Evolutionary conservation across 1,140 invertebrate species (phyloP), one percentile per base, ranked within the genome.

Genomic region (Drosophila busckii): DNA sequence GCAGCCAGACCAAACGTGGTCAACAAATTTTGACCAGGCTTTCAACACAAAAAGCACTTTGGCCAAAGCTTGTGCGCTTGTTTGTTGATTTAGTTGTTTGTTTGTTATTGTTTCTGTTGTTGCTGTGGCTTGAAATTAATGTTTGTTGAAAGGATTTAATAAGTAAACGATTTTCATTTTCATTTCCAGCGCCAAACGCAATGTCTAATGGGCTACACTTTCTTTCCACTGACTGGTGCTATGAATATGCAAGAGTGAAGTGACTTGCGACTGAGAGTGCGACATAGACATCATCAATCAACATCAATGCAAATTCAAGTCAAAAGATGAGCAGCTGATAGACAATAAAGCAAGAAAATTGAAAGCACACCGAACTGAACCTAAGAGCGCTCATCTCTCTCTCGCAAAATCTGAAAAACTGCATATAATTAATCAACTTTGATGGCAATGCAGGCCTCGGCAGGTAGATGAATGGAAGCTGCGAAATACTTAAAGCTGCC

Each of bases 61-160:
- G 60, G 48, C 35, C 10, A 35, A 16, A 19, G 29, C 9, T 42
- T 17, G 6, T 10, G 15, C 20, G 23, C n/a, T 31, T 41, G 10
- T 48, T 28, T 6, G 25, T 32, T 65, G 76, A 49, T 56, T 61
- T 80, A 42, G 62, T 70, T 70, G 56, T 44, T 48, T 32, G 20
- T 22, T 31, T 53, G 56, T 25, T 48, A 23, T 49, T 38, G 23
- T 26, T 40, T 15, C 55, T 62, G 58, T 82, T 82, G 73, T 82
- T 82, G 61, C 46, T 67, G 65, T 46, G 75, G 61, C 50, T 62
- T 31, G 46, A 82, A 82, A 82, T 82, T 73, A 82, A 82, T 82
- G 75, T 82, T 82, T 82, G 75, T 25, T 65, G 37, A 75, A 55
- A 62, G 75, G 65, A 82, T 82, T 82, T 82, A 82, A 82, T 82